These are phyloP conservation scores for Glaucidium brasilianum DNA, from an alignment of 2,113 vertebrate genomes.

Conservation along the genomic window DNA sequence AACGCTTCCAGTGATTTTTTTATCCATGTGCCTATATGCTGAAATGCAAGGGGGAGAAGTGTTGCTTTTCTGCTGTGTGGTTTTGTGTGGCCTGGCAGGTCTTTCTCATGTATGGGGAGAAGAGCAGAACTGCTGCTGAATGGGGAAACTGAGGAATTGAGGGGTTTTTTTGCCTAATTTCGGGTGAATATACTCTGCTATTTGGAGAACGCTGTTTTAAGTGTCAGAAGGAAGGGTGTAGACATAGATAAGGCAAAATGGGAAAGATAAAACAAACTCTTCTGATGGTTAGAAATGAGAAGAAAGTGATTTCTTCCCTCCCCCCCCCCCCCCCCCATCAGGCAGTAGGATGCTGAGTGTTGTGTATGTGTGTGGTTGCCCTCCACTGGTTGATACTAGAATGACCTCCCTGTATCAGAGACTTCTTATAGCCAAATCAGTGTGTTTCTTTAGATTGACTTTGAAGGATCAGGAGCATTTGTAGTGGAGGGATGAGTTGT, in stretches of 20 bases:
- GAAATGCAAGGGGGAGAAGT: not conserved
- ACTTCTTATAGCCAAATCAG: not conserved
- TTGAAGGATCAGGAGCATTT: not conserved
- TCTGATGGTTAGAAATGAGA: not conserved
- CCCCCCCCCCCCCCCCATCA: too few relatives aligned
- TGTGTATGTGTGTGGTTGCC: not conserved
- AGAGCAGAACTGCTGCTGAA: not conserved
- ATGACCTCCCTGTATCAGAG: not conserved
- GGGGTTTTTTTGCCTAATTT: not conserved
- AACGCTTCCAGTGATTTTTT: not conserved
- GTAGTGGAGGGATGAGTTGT: not conserved
- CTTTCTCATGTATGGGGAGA: rapidly evolving
- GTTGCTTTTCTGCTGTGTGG: not conserved
- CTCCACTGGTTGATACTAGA: slow-evolving; percentile 10
- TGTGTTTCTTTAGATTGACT: not conserved
- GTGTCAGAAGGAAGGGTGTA: not conserved
- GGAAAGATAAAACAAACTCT: not conserved
- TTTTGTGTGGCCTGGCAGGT: not conserved
- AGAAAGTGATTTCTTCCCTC: too few relatives aligned
- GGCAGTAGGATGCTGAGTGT: not conserved
- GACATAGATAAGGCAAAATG: not conserved
- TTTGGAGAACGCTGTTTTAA: not conserved
- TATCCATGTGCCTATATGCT: not conserved
- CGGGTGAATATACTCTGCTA: rapidly evolving
- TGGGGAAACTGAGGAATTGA: not conserved